Evolutionary conservation across 2,113 vertebrate genomes (phyloP), one percentile per base, ranked within the genome.

Genomic region (Oreocharis arfaki): DNA sequence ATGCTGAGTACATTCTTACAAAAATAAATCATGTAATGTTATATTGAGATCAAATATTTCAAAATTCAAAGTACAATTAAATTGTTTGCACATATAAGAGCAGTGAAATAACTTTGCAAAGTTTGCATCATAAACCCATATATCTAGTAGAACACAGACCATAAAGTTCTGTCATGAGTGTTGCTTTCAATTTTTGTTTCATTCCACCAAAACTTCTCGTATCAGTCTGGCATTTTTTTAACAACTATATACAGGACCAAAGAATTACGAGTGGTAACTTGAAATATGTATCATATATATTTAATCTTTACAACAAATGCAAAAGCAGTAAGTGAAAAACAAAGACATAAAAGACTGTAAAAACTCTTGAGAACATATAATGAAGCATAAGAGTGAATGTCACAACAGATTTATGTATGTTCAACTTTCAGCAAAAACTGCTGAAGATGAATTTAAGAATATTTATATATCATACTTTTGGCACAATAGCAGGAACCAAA

Each of bases 341-440:
- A 94, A 94, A 95, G 83, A 89, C 84, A 70, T 94, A 89, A 91
- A 92, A 95, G 80, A 93, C 84, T 95, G 87, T 49, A 91, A 87
- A 80, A 96, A 59, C 86, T 92, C 73, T 68, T 2, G 2, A 88
- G 89, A 96, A 95, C 69, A 60, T 78, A 71, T 68, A 96, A 87
- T 52, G 90, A 91, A 95, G 56, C 53, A 37, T 87, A 77, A 90
- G 57, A 97, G 21, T 94, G 84, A 95, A 92, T 91, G 95, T 91
- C 91, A 95, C 1, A 23, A 93, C 91, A 96, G 91, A 95, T 97
- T 95, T 96, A 95, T 90, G 79, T 93, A 74, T 52, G 35, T 85
- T 95, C 61, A 3, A 92, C 80, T 84, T 94, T 46, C 52, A 78
- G 84, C 71, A 91, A 95, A 93, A 95, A 96, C 42, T 93, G 91